Base-by-base conservation (phyloP, 2,113 vertebrate genomes). In the Leiothrix lutea region DNA sequence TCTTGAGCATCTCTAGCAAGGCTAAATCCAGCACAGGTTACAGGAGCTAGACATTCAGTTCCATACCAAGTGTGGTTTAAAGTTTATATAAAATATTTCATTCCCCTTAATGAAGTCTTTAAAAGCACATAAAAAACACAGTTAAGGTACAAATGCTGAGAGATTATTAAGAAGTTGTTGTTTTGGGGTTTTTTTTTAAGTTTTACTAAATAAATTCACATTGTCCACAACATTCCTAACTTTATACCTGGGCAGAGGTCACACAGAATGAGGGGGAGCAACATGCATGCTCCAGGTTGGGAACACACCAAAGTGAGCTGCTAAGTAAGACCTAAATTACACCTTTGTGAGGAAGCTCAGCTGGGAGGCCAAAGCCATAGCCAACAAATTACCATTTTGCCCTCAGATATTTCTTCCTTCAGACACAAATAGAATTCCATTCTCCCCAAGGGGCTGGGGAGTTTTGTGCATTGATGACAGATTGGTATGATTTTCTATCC, bases 341-440 rank as follows among this genome's bases (percentile, higher is more conserved):
- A 75, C 4, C 35, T 60, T 21, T 71, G 38, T 44, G 29, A 92
- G 35, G 47, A 94, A 78, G 51, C 51, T 83, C 58, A 83, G 51
- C 29, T 56, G 47, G 47, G 25, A 83, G 38, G 47, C 47, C 64
- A 56, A 90, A 92, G 67, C 29, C 47, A 60, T 1, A 58, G 58
- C 75, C 18, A 61, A 82, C 11, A 95, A 90, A 93, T 70, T 86
- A 83, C 44, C 69, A 74, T 40, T 78, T 78, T 4, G 4, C 14
- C 31, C 54, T 88, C 36, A 86, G 60, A 33, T 62, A 35, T 48
- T 74, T 51, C 51, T 64, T 91, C 38, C 44, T 83, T 28, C 56
- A 86, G 79, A 91, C 57, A 85, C n/a, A 80, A 91, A 69, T 5
- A 69, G 74, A 91, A 88, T 64, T 83, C 20, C 38, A 70, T 21